Base-by-base conservation (phyloP, 2,113 vertebrate species). In the Periophthalmus modestus region DNA sequence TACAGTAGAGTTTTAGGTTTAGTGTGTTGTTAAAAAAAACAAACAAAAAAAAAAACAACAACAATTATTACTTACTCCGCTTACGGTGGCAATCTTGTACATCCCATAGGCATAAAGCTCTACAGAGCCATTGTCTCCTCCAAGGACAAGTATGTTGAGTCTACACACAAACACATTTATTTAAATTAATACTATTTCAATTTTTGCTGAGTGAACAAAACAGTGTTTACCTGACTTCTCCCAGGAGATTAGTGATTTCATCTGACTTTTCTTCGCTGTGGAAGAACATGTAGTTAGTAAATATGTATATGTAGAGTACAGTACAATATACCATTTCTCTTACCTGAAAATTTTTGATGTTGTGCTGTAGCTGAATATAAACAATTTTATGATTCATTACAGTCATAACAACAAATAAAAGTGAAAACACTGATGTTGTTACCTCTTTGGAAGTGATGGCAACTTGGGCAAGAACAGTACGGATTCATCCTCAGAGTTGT, bases 311-410 rank as follows among this genome's bases (percentile, higher is more conserved):
- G n/a, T n/a, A n/a, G n/a, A n/a, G n/a, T n/a, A n/a, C n/a, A n/a
- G n/a, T n/a, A n/a, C n/a, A n/a, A 21, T 43, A 34, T 15, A 62
- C 14, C 14, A 18, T 62, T 62, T 7, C n/a, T 65, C 93, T 84
- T 92, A 98, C 98, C 98, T 98, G 92, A 98, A 99, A 87, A 99
- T 97, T 91, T 97, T 98, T 74, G 96, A 96, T 72, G 96, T 96
- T 24, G 95, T 95, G 89, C 95, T 98, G 73, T 98, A 99, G 92
- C 97, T 98, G 81, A 46, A 58, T 68, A 68, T 28, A 66, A 75
- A 69, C 19, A n/a, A 55, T 9, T 21, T 4, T 18, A 16, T 52
- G 48, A 52, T 52, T n/a, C 19, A 55, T 9, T 11, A 55, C 19
- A 55, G 12, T 55, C 5, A n/a, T 55, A 21, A 55, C n/a, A 21